phyloP scores from a whole-genome alignment of 2,888 invertebrate species.

The Volucella inflata region DNA sequence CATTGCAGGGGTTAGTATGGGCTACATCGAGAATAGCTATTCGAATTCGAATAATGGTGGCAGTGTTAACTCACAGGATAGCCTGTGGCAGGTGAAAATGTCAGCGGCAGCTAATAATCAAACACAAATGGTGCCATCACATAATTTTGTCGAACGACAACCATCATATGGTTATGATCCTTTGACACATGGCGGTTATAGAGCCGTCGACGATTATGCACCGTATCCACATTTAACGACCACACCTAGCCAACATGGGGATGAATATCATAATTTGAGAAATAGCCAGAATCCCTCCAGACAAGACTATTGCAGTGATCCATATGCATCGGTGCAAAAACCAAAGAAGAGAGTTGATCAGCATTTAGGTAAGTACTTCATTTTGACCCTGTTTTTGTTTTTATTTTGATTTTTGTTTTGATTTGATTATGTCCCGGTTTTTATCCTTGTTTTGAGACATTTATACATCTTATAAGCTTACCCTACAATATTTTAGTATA shows the following conservation, averaged over 20 bases:
- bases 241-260: conserved; percentile 87
- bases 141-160: conserved; percentile 87
- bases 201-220: conserved; percentile 92
- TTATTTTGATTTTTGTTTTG: background rate
- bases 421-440: background rate
- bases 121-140: conserved; percentile 86
- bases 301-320: conserved; percentile 94
- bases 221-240: conserved; percentile 91
- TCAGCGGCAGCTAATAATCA: conserved; percentile 89
- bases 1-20: conserved; percentile 91
- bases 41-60: conserved; percentile 97
- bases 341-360: conserved; percentile 94
- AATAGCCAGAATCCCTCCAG: conserved; percentile 92
- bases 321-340: conserved; percentile 94
- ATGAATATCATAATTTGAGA: conserved; percentile 89
- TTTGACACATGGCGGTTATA: conserved; percentile 92
- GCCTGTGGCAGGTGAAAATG: conserved; percentile 97
- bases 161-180: conserved; percentile 91
- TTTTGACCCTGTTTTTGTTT: conserved; percentile 18
- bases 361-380: conserved; percentile 90
- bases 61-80: conserved; percentile 96
- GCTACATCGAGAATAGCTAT: conserved; percentile 95
- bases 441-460: too few relatives aligned
- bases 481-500: too few relatives aligned
- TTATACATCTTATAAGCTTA: too few relatives aligned